A percentile compares a stretch with the other conserved stretches of the same genome.
Conservation (phyloP, 2,888 invertebrate genomes). For the Pyrocoelia pectoralis region DNA sequence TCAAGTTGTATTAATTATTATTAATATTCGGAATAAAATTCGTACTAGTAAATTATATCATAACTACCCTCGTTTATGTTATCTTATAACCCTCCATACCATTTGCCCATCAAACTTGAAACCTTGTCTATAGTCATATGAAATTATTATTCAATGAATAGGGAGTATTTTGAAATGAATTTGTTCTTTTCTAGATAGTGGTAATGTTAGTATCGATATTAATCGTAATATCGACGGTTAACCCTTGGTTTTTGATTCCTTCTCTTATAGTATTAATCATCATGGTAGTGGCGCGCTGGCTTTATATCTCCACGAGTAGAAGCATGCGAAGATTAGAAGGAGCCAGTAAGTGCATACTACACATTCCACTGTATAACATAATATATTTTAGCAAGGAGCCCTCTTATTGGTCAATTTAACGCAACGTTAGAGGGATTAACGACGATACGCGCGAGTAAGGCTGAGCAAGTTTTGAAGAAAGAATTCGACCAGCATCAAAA, state of each 20-base stretch:
- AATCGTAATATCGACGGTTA: conserved; percentile 73
- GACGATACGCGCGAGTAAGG: conserved; percentile 89
- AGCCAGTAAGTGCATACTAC: conserved; percentile 53
- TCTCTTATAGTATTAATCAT: conserved; percentile 62
- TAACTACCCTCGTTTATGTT: too few relatives aligned
- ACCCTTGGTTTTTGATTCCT: conserved; percentile 71
- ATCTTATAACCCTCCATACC: too few relatives aligned
- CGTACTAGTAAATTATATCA: too few relatives aligned
- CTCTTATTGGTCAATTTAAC: conserved; percentile 79
- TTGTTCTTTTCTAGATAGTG: conserved; percentile 62
- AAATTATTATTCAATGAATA: too few relatives aligned
- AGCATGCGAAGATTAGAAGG: conserved; percentile 74
- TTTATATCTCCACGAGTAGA: conserved; percentile 75
- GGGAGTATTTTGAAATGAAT: background rate
- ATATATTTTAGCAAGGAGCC: conserved; percentile 72
- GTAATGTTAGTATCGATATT: conserved; percentile 73
- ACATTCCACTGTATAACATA: background rate
- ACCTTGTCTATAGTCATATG: too few relatives aligned
- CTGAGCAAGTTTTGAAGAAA: conserved; percentile 76
- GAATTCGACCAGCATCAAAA: conserved; percentile 87
- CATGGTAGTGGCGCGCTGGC: conserved; percentile 31
- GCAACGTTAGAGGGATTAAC: conserved; percentile 89
- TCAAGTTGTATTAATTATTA: too few relatives aligned
- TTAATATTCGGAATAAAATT: too few relatives aligned
- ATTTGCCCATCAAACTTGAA: too few relatives aligned